Conservation (phyloP, 35 echinoderm and acorn worm species). For the Lytechinus pictus region DNA sequence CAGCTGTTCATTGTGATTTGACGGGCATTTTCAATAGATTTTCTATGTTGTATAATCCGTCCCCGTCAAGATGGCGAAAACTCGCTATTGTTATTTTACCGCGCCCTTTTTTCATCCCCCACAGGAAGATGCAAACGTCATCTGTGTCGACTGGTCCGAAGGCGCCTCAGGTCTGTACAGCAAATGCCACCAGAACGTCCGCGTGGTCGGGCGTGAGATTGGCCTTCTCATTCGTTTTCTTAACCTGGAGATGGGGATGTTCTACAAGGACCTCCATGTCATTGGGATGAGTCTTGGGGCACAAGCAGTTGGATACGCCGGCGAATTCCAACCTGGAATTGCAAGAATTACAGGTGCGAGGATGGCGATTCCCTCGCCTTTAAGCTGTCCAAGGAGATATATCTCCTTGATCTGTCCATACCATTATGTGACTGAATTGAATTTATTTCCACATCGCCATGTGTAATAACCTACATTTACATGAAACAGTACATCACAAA, state of each 20-base stretch:
- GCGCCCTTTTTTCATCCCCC: too few species aligned
- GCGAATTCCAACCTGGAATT: conserved; percentile 63
- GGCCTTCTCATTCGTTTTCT: conserved; percentile 68
- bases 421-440: too few species aligned
- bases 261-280: conserved; percentile 60
- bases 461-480: too few species aligned
- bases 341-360: conserved; percentile 77
- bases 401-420: too few species aligned
- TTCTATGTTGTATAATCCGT: too few species aligned
- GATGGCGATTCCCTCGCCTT: background rate
- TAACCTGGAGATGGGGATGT: conserved; percentile 48
- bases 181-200: conserved; percentile 67
- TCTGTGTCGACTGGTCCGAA: conserved; percentile 78
- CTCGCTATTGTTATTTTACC: too few species aligned
- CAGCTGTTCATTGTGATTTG: too few species aligned
- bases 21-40: too few species aligned
- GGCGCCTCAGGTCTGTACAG: conserved; percentile 69
- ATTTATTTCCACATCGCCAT: too few species aligned
- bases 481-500: too few species aligned
- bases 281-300: conserved; percentile 88
- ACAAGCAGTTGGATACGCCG: conserved; percentile 73
- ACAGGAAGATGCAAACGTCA: conserved; percentile 76
- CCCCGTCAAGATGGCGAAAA: too few species aligned
- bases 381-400: too few species aligned
- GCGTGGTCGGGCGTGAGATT: conserved; percentile 67